A percentile compares a stretch with the other conserved stretches of the same genome.
These are phyloP conservation scores for Drosophila kurseongensis DNA, from an alignment of 1,140 invertebrate species.

Conservation along the genomic window DNA sequence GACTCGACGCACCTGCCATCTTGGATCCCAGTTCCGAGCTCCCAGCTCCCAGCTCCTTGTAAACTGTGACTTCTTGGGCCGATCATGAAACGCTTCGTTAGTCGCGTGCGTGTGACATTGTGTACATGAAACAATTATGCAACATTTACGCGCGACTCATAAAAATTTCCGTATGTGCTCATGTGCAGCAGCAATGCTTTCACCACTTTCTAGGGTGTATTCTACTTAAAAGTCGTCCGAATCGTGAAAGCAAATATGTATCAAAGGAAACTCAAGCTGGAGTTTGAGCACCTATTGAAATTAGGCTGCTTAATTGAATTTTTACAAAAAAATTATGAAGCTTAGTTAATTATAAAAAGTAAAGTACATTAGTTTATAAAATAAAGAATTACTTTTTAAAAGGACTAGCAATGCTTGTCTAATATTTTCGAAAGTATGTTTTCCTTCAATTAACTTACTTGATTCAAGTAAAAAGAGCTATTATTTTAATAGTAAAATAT, in stretches of 20 bases:
- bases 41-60: neutral
- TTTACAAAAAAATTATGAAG: neutral
- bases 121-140: constrained; percentile 69
- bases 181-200: constrained; percentile 11
- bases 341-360: too few relatives aligned
- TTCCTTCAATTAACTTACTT: too few relatives aligned
- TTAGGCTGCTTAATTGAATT: constrained; percentile 1
- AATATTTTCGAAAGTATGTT: too few relatives aligned
- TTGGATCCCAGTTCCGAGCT: constrained; percentile 1
- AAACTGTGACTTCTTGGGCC: constrained; percentile 27
- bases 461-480: too few relatives aligned
- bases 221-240: neutral
- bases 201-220: neutral
- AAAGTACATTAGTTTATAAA: too few relatives aligned
- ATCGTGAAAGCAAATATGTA: neutral
- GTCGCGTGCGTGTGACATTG: constrained; percentile 67
- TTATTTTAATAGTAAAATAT: too few relatives aligned
- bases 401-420: too few relatives aligned
- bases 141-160: constrained; percentile 61
- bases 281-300: neutral
- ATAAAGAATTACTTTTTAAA: too few relatives aligned
- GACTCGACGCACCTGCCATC: constrained; percentile 41
- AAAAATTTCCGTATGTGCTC: constrained; percentile 19
- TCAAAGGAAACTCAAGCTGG: neutral
- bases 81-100: constrained; percentile 56